Evolutionary conservation across 2,113 vertebrate species (phyloP).

Genomic region (Puffinus mauretanicus): DNA sequence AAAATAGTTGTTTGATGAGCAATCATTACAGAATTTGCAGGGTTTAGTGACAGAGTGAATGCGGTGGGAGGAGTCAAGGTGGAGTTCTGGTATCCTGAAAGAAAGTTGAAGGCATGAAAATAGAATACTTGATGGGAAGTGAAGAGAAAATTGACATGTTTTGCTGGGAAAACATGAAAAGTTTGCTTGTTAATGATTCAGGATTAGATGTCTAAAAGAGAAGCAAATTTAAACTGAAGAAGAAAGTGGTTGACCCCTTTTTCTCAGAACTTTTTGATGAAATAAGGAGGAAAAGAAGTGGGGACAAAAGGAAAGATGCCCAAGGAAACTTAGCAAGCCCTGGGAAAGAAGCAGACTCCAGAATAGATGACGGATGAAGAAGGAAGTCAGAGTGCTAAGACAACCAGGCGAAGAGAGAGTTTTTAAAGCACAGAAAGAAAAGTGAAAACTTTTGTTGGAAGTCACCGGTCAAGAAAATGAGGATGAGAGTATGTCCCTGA

Average conservation of each 20-base stretch:
- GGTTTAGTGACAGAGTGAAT: background rate
- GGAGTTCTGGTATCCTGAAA: background rate
- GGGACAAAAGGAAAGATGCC: background rate
- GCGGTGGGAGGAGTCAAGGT: background rate
- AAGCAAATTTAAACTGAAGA: background rate
- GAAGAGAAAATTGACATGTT: background rate
- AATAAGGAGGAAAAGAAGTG: background rate
- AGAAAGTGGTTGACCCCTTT: background rate
- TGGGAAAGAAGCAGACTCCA: background rate
- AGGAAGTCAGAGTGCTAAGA: background rate
- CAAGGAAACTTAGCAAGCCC: background rate
- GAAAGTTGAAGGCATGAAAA: background rate
- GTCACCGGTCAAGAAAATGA: background rate
- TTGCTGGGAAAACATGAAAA: background rate
- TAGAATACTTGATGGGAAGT: background rate
- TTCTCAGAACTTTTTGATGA: background rate
- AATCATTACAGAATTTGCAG: background rate
- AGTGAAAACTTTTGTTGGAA: background rate
- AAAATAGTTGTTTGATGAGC: background rate
- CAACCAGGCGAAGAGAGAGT: background rate
- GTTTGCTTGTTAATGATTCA: background rate
- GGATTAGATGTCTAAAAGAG: background rate
- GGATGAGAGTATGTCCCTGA: background rate
- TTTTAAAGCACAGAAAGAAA: background rate
- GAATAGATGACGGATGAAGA: background rate